phyloP scores from a whole-genome alignment of 1,140 invertebrate genomes.

The Drosophila sulfurigaster region DNA sequence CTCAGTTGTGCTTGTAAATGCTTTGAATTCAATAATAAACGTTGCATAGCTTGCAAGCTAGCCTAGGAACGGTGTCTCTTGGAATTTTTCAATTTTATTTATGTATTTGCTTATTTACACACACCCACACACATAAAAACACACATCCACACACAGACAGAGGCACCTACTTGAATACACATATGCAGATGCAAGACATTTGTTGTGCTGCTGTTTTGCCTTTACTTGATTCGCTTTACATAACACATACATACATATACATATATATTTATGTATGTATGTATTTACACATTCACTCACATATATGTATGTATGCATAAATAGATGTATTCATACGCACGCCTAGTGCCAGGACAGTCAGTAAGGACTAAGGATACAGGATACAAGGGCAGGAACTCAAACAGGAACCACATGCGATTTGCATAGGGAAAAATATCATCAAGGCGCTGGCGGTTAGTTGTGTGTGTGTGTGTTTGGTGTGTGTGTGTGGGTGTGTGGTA shows the following conservation, averaged over 20 bases:
- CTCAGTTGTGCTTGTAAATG: conserved; percentile 5
- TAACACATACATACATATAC: conserved; percentile 15
- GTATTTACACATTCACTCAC: conserved; percentile 7
- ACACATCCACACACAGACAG: background rate
- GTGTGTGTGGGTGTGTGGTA: conserved; percentile 22
- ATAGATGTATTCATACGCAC: conserved; percentile 74
- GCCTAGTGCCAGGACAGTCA: conserved; percentile 41
- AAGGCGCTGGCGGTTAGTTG: conserved; percentile 49
- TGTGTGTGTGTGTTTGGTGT: conserved; percentile 10
- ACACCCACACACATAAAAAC: conserved; percentile 7
- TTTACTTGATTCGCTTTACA: conserved; percentile 58
- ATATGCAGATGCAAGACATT: conserved; percentile 22
- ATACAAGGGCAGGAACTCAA: conserved; percentile 26
- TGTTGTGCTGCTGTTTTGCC: conserved; percentile 39
- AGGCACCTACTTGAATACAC: conserved; percentile 1
- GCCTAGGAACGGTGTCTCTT: conserved; percentile 20
- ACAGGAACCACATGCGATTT: conserved; percentile 68
- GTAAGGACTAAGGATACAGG: conserved; percentile 6
- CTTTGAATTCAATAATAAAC: conserved; percentile 50
- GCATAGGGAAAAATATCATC: conserved; percentile 70
- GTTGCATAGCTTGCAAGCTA: conserved; percentile 35
- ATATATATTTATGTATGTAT: background rate
- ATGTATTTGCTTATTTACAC: conserved; percentile 19
- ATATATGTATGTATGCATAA: conserved; percentile 34
- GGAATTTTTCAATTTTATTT: conserved; percentile 72